phyloP scores from a whole-genome alignment of 2,888 invertebrate genomes.

The Zonitis immaculata region DNA sequence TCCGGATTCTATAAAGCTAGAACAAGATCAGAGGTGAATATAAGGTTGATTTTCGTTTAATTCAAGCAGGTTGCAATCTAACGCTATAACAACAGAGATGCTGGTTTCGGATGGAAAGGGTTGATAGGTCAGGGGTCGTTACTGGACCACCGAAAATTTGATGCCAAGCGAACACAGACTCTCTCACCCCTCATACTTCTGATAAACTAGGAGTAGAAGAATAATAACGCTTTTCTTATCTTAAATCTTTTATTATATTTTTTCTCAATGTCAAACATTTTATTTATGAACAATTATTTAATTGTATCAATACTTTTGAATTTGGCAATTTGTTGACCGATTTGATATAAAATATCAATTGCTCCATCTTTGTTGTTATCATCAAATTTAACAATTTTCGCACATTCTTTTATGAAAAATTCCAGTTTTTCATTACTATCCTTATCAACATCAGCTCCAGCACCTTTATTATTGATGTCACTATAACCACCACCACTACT shows the following conservation, averaged over 20 bases:
- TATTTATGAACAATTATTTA: slow-evolving; percentile 27
- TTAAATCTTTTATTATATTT: background rate
- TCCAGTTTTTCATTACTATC: slow-evolving; percentile 74
- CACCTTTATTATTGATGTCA: slow-evolving; percentile 39
- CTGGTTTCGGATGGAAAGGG: slow-evolving; percentile 25
- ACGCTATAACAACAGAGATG: slow-evolving; percentile 14
- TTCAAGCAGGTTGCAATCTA: slow-evolving; percentile 10
- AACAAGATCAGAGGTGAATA: background rate
- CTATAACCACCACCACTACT: background rate
- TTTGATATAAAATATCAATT: slow-evolving; percentile 69
- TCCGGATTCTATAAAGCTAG: no score
- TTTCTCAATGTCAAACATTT: background rate
- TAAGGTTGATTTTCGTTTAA: slow-evolving; percentile 9
- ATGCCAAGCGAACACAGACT: slow-evolving; percentile 5
- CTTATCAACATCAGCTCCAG: slow-evolving; percentile 37
- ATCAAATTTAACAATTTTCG: slow-evolving; percentile 68
- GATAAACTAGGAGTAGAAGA: background rate
- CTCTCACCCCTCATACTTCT: slow-evolving; percentile 1
- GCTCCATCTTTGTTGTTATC: slow-evolving; percentile 53
- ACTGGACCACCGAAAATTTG: slow-evolving; percentile 27
- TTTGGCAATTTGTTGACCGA: slow-evolving; percentile 73
- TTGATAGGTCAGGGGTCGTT: slow-evolving; percentile 28
- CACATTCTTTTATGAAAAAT: slow-evolving; percentile 87
- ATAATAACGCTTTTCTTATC: background rate
- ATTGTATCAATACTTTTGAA: slow-evolving; percentile 67